A percentile compares a stretch with the other conserved stretches of the same genome.
phyloP scores from a whole-genome alignment of 2,888 invertebrate genomes.

The Nomada hirtipes region DNA sequence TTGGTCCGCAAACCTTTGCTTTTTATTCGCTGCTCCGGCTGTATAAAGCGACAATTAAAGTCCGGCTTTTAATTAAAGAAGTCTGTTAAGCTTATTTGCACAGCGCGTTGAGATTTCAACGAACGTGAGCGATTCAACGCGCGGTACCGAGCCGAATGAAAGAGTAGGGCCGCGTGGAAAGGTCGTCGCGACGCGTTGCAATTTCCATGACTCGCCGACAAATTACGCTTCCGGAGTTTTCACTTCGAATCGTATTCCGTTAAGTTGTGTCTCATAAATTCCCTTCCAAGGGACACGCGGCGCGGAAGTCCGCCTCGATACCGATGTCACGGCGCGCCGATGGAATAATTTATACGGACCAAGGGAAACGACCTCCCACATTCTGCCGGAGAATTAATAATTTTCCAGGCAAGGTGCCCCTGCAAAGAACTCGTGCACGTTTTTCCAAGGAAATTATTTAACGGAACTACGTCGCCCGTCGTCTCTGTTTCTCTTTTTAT shows the following conservation, averaged over 20 bases:
- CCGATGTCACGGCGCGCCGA: slow-evolving; percentile 5
- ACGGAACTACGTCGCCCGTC: neutral
- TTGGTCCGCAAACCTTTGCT: slow-evolving; percentile 19
- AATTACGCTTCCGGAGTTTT: slow-evolving; percentile 11
- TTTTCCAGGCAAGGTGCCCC: slow-evolving; percentile 8
- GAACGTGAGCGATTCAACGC: slow-evolving; percentile 22
- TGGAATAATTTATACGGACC: slow-evolving; percentile 38
- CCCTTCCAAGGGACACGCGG: neutral
- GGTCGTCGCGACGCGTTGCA: slow-evolving; percentile 5
- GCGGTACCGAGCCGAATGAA: neutral
- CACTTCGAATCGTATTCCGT: slow-evolving; percentile 10
- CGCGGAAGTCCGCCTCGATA: neutral
- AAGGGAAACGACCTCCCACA: slow-evolving; percentile 3
- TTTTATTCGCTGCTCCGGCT: slow-evolving; percentile 4
- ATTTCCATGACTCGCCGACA: slow-evolving; percentile 21
- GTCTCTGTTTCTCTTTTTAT: neutral
- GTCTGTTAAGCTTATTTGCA: slow-evolving; percentile 14
- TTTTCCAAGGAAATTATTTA: slow-evolving; percentile 28
- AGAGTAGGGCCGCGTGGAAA: neutral
- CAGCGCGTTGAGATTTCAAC: slow-evolving; percentile 33
- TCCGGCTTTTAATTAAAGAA: slow-evolving; percentile 45
- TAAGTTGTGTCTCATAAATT: slow-evolving; percentile 4
- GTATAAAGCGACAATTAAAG: slow-evolving; percentile 41
- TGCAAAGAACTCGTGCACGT: neutral
- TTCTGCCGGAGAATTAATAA: slow-evolving; percentile 23